phyloP scores from a whole-genome alignment of 2,888 invertebrate species.

The Glyphotaelius pellucidus region DNA sequence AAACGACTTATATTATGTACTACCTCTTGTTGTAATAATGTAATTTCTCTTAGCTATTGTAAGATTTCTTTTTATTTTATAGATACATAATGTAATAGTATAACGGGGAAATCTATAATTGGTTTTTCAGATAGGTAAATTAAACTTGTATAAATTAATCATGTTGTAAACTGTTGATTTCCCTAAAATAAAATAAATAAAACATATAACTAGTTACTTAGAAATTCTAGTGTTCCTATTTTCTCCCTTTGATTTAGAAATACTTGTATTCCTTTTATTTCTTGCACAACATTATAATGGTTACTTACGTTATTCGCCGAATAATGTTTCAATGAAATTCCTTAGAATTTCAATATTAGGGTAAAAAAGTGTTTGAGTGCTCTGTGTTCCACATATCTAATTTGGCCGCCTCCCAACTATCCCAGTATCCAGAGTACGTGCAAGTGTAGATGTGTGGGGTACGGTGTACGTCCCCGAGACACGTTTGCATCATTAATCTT shows the following conservation, averaged over 20 bases:
- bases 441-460: neutral
- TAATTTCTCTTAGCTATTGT: no score
- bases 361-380: neutral
- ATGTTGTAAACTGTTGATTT: no score
- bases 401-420: neutral
- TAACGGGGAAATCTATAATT: no score
- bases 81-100: no score
- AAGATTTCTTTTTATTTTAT: no score
- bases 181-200: no score
- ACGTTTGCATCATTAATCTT: neutral
- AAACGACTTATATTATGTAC: no score
- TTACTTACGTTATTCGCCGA: neutral
- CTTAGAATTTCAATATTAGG: neutral
- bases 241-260: neutral
- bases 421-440: neutral
- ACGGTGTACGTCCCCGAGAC: neutral
- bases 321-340: neutral
- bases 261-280: neutral
- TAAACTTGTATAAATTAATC: no score
- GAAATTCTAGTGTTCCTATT: neutral
- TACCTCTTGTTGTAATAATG: no score
- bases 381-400: conserved; percentile 2
- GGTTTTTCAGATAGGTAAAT: no score
- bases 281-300: neutral
- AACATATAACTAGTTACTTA: no score